Percentiles rank a stretch among this genome's conserved stretches.
Evolutionary conservation across 2,113 vertebrate genomes (phyloP).

Genomic region (Synchiropus splendidus): DNA sequence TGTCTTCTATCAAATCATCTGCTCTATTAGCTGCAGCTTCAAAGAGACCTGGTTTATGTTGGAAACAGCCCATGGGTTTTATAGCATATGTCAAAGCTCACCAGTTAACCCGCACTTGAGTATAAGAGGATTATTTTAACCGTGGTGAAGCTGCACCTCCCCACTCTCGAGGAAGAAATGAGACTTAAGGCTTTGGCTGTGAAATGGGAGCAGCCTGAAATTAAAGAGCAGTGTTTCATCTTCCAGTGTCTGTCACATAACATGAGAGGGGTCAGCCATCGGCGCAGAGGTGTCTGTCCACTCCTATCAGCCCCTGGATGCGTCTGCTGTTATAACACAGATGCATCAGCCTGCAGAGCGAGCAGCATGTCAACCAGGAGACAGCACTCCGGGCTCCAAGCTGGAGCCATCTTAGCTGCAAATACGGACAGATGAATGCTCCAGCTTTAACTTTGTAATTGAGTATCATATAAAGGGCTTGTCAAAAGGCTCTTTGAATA

Average conservation of each 20-base stretch:
- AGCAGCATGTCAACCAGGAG: slow-evolving; percentile 47
- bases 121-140: no score
- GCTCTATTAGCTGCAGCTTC: background rate
- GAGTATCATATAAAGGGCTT: no score
- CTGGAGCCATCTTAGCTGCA: background rate
- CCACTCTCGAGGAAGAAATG: slow-evolving; percentile 11
- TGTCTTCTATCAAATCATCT: background rate
- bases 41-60: no score
- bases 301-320: slow-evolving; percentile 36
- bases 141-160: slow-evolving; percentile 2
- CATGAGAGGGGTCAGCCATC: slow-evolving; percentile 46
- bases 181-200: slow-evolving; percentile 13
- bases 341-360: slow-evolving; percentile 18
- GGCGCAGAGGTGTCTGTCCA: slow-evolving; percentile 32
- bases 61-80: background rate
- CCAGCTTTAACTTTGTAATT: no score
- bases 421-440: no score
- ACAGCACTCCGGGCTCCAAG: slow-evolving; percentile 24
- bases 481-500: no score
- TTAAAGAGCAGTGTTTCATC: slow-evolving; percentile 52
- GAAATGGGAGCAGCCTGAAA: slow-evolving; percentile 53
- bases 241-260: slow-evolving; percentile 49
- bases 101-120: background rate
- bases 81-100: background rate
- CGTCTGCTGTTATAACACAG: slow-evolving; percentile 42